Evolutionary conservation across 2,113 vertebrate species (phyloP).

Genomic region (Ageneiosus marmoratus): DNA sequence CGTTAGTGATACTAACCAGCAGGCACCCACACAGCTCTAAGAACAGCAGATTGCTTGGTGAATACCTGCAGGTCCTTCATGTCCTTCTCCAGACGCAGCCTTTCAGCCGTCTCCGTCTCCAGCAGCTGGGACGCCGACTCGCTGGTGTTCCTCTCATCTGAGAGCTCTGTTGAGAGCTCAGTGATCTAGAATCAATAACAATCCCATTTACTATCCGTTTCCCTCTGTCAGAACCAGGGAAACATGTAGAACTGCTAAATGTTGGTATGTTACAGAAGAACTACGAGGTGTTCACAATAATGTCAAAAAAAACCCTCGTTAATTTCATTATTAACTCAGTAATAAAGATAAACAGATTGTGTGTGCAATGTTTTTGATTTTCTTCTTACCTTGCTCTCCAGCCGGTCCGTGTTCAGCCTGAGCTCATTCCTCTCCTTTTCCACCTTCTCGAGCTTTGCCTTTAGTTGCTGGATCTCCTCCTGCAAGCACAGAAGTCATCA

Average conservation of each 20-base stretch:
- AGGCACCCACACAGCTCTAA: too few relatives aligned
- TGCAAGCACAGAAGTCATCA: constrained; percentile 54
- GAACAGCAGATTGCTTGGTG: neutral
- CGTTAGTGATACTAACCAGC: neutral
- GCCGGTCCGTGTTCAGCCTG: constrained; percentile 86
- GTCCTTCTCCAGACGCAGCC: constrained; percentile 90
- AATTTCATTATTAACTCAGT: neutral
- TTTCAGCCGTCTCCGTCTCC: constrained; percentile 87
- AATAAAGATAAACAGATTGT: neutral
- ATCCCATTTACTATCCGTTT: neutral
- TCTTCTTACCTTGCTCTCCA: constrained; percentile 87
- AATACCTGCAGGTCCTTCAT: constrained; percentile 92
- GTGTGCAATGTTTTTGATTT: too few relatives aligned
- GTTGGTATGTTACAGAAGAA: neutral
- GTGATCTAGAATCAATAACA: constrained; percentile 76
- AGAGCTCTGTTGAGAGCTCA: constrained; percentile 89
- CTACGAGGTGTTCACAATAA: neutral
- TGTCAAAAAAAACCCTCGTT: neutral
- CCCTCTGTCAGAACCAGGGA: neutral
- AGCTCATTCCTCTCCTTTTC: constrained; percentile 95
- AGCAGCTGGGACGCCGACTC: constrained; percentile 95
- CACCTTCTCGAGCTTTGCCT: constrained; percentile 86
- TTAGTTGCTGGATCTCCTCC: constrained; percentile 95
- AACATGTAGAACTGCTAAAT: neutral
- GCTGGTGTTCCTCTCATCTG: constrained; percentile 92